These are phyloP conservation scores for Rhynchopsitta pachyrhyncha DNA, from an alignment of 2,113 vertebrate species.

Conservation along the genomic window DNA sequence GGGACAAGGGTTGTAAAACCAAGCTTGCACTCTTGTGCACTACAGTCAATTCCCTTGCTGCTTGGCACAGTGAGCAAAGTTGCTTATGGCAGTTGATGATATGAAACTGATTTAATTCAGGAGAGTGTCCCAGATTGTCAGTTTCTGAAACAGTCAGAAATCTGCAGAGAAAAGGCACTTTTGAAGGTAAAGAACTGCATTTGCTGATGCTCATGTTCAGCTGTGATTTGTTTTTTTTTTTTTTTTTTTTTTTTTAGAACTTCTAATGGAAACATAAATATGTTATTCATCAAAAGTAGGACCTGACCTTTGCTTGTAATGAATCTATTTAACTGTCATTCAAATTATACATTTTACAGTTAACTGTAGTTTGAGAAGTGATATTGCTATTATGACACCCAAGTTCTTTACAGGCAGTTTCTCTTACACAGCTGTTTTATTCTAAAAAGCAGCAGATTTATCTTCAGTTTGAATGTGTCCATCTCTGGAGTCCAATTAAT, in stretches of 20 bases:
- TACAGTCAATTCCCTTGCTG: background rate
- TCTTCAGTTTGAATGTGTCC: background rate
- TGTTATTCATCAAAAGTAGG: background rate
- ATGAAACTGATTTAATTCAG: background rate
- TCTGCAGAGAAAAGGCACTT: background rate
- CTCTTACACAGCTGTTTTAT: background rate
- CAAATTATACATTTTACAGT: background rate
- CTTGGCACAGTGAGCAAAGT: background rate
- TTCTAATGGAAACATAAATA: background rate
- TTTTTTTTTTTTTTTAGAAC: background rate
- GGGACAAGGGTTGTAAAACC: background rate
- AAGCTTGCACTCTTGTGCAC: background rate
- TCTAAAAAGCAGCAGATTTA: background rate
- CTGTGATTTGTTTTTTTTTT: background rate
- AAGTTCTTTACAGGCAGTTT: background rate
- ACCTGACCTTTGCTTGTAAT: constrained; percentile 17
- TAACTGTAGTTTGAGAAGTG: background rate
- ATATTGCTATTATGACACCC: background rate
- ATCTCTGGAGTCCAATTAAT: background rate
- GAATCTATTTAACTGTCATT: background rate
- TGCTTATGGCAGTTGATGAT: background rate
- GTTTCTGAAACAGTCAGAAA: background rate
- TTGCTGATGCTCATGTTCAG: background rate
- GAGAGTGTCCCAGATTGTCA: background rate
- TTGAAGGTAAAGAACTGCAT: background rate